Conservation (phyloP, 2,888 invertebrate species). For the Calameuta filiformis region DNA sequence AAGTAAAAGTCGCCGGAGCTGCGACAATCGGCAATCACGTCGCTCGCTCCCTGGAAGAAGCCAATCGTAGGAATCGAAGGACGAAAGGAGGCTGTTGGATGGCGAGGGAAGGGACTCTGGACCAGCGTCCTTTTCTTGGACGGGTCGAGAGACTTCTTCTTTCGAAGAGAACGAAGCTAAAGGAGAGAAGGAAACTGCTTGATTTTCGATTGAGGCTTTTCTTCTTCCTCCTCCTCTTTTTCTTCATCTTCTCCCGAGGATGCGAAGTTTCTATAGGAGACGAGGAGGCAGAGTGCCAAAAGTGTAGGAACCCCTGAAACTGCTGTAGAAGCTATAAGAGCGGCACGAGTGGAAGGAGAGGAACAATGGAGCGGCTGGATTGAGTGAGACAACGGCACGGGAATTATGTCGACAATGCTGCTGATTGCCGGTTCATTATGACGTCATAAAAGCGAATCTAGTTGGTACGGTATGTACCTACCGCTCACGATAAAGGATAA, state of each 20-base stretch:
- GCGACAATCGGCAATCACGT: no score
- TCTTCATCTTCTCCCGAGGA: background rate
- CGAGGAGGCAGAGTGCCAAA: no score
- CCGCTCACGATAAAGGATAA: constrained; percentile 54
- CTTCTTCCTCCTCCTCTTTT: background rate
- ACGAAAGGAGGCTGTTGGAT: no score
- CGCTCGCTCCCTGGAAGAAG: no score
- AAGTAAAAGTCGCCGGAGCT: no score
- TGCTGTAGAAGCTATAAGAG: constrained; percentile 8
- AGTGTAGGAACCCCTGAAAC: background rate
- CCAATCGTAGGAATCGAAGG: no score
- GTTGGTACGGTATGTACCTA: constrained; percentile 50
- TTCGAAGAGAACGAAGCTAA: no score
- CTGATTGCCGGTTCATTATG: constrained; percentile 65
- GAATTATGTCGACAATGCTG: constrained; percentile 65
- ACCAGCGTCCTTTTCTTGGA: no score
- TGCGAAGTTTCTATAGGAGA: no score
- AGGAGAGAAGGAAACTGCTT: background rate
- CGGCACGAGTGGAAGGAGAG: constrained; percentile 29
- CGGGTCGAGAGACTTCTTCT: no score
- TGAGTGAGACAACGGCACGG: constrained; percentile 59
- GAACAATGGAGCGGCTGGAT: constrained; percentile 22
- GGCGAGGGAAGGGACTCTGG: no score
- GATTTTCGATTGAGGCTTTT: background rate
- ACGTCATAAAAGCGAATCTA: constrained; percentile 64